Evolutionary conservation across 2,113 vertebrate species (phyloP).

Genomic region (Pithys albifrons): DNA sequence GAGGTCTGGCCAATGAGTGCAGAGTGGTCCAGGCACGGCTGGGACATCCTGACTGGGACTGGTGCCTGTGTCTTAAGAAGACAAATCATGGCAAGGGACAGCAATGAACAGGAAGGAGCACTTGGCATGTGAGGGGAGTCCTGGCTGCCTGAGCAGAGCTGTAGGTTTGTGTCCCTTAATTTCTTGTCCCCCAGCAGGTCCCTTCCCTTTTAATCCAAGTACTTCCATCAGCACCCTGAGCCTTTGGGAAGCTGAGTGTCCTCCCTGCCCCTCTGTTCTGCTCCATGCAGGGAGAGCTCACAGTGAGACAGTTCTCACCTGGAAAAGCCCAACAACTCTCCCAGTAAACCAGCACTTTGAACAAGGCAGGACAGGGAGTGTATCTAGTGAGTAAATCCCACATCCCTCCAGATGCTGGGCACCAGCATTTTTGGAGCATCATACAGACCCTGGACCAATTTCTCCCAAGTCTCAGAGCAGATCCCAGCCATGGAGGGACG

Average conservation of each 20-base stretch:
- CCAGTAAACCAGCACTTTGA: not conserved
- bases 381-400: not conserved
- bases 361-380: not conserved
- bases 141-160: not conserved
- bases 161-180: not conserved
- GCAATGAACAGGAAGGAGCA: not conserved
- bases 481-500: not conserved
- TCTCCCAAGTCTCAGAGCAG: not conserved
- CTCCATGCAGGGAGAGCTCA: not conserved
- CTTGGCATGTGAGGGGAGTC: not conserved
- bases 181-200: not conserved
- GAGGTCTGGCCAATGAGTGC: not conserved
- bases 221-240: fast-evolving
- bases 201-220: fast-evolving
- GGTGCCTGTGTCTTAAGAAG: not conserved
- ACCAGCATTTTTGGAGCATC: not conserved
- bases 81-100: not conserved
- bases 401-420: not conserved
- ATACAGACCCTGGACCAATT: not conserved
- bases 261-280: not conserved
- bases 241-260: not conserved
- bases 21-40: not conserved
- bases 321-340: not conserved
- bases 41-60: not conserved
- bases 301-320: fast-evolving